Percentiles rank a stretch among this genome's conserved stretches.
phyloP scores from a whole-genome alignment of 2,797 vertebrate genomes.

The Rallus crepitans region DNA sequence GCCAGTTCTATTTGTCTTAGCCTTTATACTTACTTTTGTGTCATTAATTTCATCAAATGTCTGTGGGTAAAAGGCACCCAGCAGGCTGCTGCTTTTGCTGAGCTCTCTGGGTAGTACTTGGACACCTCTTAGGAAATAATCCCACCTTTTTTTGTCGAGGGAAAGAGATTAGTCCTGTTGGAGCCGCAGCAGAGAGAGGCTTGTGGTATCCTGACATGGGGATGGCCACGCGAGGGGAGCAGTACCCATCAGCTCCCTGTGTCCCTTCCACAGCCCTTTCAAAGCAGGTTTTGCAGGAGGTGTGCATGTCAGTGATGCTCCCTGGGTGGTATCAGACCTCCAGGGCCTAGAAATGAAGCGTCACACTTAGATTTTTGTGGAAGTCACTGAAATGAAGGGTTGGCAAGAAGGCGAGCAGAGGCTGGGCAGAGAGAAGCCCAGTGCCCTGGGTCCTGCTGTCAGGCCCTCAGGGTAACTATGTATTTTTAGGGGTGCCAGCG shows the following conservation, averaged over 20 bases:
- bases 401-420: not conserved
- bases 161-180: not conserved
- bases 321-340: not conserved
- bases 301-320: fast-evolving
- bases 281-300: not conserved
- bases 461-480: not conserved
- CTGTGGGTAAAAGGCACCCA: conserved; percentile 66
- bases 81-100: conserved; percentile 38
- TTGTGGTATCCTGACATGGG: not conserved
- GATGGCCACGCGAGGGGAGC: not conserved
- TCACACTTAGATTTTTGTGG: not conserved
- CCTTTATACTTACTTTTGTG: conserved; percentile 70
- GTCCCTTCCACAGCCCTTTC: not conserved
- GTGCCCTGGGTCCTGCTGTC: fast-evolving
- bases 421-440: not conserved
- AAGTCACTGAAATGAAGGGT: not conserved
- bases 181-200: not conserved
- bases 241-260: not conserved
- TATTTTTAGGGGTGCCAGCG: not conserved
- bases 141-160: conserved; percentile 53
- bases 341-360: not conserved
- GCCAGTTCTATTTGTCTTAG: conserved; percentile 71
- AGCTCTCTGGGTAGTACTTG: conserved; percentile 35
- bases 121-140: conserved; percentile 48
- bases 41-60: conserved; percentile 65